Base-by-base conservation (phyloP, 2,797 vertebrate genomes). In the Carduelis carduelis region DNA sequence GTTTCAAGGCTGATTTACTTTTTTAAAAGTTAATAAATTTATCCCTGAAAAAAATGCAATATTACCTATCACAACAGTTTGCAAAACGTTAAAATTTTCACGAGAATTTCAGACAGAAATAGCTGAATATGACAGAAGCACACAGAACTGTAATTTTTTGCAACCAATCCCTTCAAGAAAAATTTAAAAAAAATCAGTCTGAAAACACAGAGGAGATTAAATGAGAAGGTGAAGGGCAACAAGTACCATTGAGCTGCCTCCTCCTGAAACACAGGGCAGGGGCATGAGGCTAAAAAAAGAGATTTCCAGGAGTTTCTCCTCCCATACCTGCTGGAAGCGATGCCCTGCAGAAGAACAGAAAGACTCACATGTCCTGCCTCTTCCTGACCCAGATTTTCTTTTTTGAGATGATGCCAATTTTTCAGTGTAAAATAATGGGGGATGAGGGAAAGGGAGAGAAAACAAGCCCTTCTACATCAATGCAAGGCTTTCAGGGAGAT, bases 321-420 rank as follows among this genome's bases (percentile, higher is more conserved):
- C 41, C 57, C 7, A 0, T 4, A 15, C 2, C 76, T 86, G 43
- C 71, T 65, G 35, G 43, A 65, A 80, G 24, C 0, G 0, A 16
- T 46, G 47, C 30, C 85, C 46, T 0, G 1, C 56, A 55, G 39
- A 39, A 59, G 35, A 79, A 43, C 8, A 82, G 27, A 30, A 63
- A 55, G 8, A 46, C 19, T 63, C 44, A 35, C 21, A n/a, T 0
- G 1, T 64, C 43, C 34, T 19, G 4, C 6, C 1, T 72, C 53
- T 71, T 90, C 71, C 53, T 55, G 53, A 78, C 43, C 34, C 64
- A 41, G 39, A 56, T 3, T 47, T 34, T 14, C 12, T 74, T 50
- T 50, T 46, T 61, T 35, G 5, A 72, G 15, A 16, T 52, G 23
- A 49, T 26, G 21, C 20, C 66, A 53, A 6, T 52, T 70, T 86